Percentiles rank a stretch among this genome's conserved stretches.
Evolutionary conservation across 2,888 invertebrate genomes (phyloP).

Genomic region (Tethea ocularis): DNA sequence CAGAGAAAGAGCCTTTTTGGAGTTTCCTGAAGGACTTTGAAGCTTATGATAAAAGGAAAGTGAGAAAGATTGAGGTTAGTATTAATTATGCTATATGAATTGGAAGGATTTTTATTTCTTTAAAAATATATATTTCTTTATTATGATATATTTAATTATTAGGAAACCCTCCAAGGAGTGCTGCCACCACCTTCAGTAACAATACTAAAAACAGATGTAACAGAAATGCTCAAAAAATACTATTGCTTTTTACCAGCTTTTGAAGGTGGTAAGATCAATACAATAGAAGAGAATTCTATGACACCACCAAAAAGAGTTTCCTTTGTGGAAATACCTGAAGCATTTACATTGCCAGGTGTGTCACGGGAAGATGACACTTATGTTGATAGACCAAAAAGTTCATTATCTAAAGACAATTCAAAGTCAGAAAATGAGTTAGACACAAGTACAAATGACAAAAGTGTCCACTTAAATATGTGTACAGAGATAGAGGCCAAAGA

Average conservation of each 20-base stretch:
- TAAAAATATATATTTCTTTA: not conserved
- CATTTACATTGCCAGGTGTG: conserved; percentile 19
- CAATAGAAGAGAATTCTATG: conserved; percentile 53
- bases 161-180: conserved; percentile 87
- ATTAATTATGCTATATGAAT: not conserved
- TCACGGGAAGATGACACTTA: conserved; percentile 11
- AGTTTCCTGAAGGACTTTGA: conserved; percentile 68
- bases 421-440: conserved; percentile 49
- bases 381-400: conserved; percentile 21
- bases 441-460: conserved; percentile 58
- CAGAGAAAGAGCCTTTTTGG: conserved; percentile 61
- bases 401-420: conserved; percentile 27
- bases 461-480: conserved; percentile 60
- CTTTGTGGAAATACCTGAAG: conserved; percentile 66
- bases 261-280: conserved; percentile 53
- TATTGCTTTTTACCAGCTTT: conserved; percentile 81
- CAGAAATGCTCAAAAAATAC: conserved; percentile 85
- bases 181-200: conserved; percentile 91
- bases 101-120: not conserved
- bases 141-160: conserved; percentile 44
- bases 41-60: conserved; percentile 65
- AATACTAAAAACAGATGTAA: conserved; percentile 85
- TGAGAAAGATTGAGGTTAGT: conserved; percentile 70
- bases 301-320: conserved; percentile 74
- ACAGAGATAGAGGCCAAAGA: conserved; percentile 65